Evolutionary conservation across 1,140 invertebrate species (phyloP).

Genomic region (Pseudomyrmex gracilis): DNA sequence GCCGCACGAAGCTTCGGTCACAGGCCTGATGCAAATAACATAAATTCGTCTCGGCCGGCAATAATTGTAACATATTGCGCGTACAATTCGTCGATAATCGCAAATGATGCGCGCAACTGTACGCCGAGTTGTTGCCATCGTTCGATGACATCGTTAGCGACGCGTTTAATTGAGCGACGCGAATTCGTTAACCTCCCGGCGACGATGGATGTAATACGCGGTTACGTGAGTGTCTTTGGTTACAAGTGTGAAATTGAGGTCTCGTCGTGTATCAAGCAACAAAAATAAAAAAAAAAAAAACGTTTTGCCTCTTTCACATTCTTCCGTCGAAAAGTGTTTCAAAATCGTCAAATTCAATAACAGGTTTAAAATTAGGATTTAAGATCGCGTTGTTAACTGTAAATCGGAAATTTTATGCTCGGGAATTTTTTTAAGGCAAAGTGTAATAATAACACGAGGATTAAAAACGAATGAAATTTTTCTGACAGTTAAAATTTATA

Average conservation of each 20-base stretch:
- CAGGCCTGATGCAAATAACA: too few relatives aligned
- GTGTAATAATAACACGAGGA: too few relatives aligned
- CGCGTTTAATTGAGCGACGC: slow-evolving; percentile 52
- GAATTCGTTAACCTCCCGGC: slow-evolving; percentile 47
- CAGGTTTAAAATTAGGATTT: too few relatives aligned
- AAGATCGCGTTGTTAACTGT: too few relatives aligned
- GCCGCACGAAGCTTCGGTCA: background rate
- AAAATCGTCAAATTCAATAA: too few relatives aligned
- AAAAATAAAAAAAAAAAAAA: background rate
- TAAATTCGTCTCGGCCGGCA: background rate
- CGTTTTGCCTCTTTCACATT: background rate
- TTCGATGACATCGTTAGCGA: slow-evolving; percentile 49
- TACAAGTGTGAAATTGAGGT: background rate
- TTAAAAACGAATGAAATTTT: too few relatives aligned
- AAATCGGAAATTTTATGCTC: too few relatives aligned
- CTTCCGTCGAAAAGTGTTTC: background rate
- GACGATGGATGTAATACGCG: slow-evolving; percentile 81
- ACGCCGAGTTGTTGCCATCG: slow-evolving; percentile 4
- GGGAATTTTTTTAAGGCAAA: too few relatives aligned
- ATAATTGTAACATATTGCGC: background rate
- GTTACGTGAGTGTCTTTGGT: slow-evolving; percentile 79
- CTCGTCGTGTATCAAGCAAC: too few relatives aligned
- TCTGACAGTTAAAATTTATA: too few relatives aligned
- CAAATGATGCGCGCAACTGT: background rate
- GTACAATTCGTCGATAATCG: background rate